A percentile compares a stretch with the other conserved stretches of the same genome.
phyloP scores from a whole-genome alignment of 2,113 vertebrate species.

The Myrmophylax atrothorax region DNA sequence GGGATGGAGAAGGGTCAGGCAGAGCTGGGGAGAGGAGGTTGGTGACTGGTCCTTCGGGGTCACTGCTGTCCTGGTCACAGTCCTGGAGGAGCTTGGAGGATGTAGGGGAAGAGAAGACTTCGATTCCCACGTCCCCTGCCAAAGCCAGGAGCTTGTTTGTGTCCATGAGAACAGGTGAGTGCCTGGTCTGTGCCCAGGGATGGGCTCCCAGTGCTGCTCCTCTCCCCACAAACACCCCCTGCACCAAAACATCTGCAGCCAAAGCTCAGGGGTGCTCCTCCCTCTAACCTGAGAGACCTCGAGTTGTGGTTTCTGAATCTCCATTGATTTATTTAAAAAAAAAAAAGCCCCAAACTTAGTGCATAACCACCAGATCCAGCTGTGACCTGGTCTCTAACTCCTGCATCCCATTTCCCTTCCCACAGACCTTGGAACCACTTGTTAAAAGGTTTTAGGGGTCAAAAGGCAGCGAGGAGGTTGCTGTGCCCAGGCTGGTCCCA shows the following conservation, averaged over 20 bases:
- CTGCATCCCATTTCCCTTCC: not conserved
- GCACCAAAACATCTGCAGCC: not conserved
- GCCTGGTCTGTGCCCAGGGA: not conserved
- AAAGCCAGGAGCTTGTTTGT: not conserved
- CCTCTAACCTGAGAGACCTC: not conserved
- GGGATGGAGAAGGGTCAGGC: not conserved
- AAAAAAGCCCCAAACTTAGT: not conserved
- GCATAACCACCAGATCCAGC: not conserved
- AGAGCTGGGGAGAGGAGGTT: not conserved
- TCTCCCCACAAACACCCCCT: not conserved
- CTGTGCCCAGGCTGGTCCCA: not conserved
- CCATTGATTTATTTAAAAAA: not conserved
- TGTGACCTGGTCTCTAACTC: not conserved
- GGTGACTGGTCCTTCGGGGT: rapidly evolving
- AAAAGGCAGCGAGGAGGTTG: not conserved
- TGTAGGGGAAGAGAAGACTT: too few species aligned
- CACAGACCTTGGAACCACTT: not conserved
- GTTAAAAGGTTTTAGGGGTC: not conserved
- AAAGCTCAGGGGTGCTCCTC: not conserved
- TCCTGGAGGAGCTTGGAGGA: not conserved
- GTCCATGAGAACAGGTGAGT: not conserved
- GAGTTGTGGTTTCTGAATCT: not conserved
- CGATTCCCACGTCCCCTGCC: not conserved
- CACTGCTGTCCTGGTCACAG: not conserved
- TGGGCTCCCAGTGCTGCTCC: not conserved